Percentiles rank a stretch among this genome's conserved stretches.
Conservation (phyloP, 2,888 invertebrate species). For the Lissonota sp. region DNA sequence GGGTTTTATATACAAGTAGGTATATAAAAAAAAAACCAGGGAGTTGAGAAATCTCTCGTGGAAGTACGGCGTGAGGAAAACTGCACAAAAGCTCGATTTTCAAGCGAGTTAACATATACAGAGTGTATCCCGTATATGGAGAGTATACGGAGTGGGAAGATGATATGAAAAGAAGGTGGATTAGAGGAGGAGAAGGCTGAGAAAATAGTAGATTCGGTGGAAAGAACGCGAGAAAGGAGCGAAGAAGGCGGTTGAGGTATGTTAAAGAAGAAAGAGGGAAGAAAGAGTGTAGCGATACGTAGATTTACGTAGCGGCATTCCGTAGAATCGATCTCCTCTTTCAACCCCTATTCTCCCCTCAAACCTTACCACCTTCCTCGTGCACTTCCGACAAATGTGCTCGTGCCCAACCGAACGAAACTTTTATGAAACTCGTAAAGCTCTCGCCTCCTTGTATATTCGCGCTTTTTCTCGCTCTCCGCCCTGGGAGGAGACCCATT, state of each 20-base stretch:
- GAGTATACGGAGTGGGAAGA: constrained; percentile 14
- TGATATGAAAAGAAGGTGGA: constrained; percentile 33
- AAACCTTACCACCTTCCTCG: not conserved
- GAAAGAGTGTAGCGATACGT: constrained; percentile 55
- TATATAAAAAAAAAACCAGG: not conserved
- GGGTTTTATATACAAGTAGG: not conserved
- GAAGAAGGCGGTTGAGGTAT: constrained; percentile 18
- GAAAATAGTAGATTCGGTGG: constrained; percentile 21
- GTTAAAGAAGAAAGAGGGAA: constrained; percentile 38
- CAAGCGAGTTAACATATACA: constrained; percentile 8
- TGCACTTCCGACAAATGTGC: constrained; percentile 55
- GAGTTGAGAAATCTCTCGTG: not conserved
- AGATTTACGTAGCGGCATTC: constrained; percentile 62
- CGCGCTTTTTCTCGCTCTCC: constrained; percentile 27
- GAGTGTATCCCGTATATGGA: not conserved
- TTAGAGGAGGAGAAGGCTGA: constrained; percentile 9
- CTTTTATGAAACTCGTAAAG: constrained; percentile 67
- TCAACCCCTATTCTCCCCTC: constrained; percentile 18
- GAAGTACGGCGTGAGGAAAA: not conserved
- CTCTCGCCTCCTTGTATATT: constrained; percentile 52
- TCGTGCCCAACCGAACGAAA: constrained; percentile 55
- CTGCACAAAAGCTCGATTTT: constrained; percentile 23
- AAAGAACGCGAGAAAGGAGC: constrained; percentile 27
- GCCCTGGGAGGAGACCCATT: constrained; percentile 8
- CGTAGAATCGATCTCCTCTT: constrained; percentile 47